phyloP scores from a whole-genome alignment of 1,140 invertebrate genomes.

The Brachionus rotundiformis region DNA sequence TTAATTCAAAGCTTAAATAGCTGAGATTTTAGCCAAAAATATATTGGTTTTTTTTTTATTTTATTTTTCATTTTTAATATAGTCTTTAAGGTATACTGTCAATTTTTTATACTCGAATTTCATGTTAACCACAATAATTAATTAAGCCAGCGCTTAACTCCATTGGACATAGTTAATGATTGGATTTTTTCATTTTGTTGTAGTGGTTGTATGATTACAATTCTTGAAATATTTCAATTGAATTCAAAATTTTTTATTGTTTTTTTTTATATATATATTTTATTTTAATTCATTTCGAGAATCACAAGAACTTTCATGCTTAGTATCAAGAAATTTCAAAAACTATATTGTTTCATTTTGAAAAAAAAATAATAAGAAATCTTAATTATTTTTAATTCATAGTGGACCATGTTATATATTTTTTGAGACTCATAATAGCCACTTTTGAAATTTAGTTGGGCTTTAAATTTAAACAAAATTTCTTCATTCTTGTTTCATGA shows the following conservation, averaged over 20 bases:
- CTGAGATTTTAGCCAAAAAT: neutral
- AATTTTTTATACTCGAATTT: conserved; percentile 17
- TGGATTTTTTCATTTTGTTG: neutral
- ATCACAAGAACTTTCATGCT: conserved; percentile 41
- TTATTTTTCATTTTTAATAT: neutral
- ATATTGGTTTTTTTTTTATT: neutral
- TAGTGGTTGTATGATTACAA: conserved; percentile 33
- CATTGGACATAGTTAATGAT: neutral
- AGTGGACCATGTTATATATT: conserved; percentile 15
- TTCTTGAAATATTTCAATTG: conserved; percentile 19
- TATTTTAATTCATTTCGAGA: neutral
- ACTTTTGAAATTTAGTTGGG: conserved; percentile 13
- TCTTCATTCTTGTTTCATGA: conserved; percentile 8
- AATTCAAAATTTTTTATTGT: neutral
- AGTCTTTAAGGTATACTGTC: conserved; percentile 32
- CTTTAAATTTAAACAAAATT: conserved; percentile 22
- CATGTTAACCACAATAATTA: neutral
- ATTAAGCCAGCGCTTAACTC: neutral
- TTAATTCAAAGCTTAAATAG: conserved; percentile 1
- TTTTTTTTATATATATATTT: neutral
- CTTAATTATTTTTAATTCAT: conserved; percentile 40
- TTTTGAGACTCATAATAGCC: conserved; percentile 9
- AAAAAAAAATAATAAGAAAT: conserved; percentile 28
- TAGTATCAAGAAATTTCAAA: conserved; percentile 34
- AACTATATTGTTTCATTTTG: neutral